Conservation (phyloP, 1,140 invertebrate species). For the Lerema accius region DNA sequence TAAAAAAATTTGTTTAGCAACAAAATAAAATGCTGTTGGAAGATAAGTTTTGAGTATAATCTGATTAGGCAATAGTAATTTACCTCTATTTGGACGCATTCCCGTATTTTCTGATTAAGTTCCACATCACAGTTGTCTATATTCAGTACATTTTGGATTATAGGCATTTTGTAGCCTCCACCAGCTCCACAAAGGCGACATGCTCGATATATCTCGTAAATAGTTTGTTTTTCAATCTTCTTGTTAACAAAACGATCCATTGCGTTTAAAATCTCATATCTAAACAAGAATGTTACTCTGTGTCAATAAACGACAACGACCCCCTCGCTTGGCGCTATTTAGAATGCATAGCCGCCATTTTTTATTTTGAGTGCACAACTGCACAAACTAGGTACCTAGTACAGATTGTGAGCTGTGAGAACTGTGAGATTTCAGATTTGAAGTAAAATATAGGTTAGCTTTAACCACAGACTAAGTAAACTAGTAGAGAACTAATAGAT, state of each 20-base stretch:
- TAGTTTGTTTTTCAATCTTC: slow-evolving; percentile 60
- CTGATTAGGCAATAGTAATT: slow-evolving; percentile 1
- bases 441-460: too few species aligned
- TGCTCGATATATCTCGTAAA: slow-evolving; percentile 77
- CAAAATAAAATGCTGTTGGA: background rate
- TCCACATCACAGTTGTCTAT: slow-evolving; percentile 58
- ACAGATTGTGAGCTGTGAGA: too few species aligned
- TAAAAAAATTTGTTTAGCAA: background rate
- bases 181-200: slow-evolving; percentile 77
- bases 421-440: too few species aligned
- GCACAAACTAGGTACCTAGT: too few species aligned
- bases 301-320: slow-evolving; percentile 15
- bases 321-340: slow-evolving; percentile 14
- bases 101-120: slow-evolving; percentile 72
- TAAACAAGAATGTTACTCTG: slow-evolving; percentile 1
- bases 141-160: slow-evolving; percentile 69
- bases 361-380: background rate
- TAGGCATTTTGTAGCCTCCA: slow-evolving; percentile 81
- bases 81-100: slow-evolving; percentile 80
- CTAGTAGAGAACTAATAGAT: too few species aligned
- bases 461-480: too few species aligned
- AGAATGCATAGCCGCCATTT: background rate
- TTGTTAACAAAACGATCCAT: slow-evolving; percentile 68
- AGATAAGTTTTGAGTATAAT: background rate
- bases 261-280: slow-evolving; percentile 39